Evolutionary conservation across 2,888 invertebrate species (phyloP), one percentile per base, ranked within the genome.

Genomic region (Andrena dorsata): DNA sequence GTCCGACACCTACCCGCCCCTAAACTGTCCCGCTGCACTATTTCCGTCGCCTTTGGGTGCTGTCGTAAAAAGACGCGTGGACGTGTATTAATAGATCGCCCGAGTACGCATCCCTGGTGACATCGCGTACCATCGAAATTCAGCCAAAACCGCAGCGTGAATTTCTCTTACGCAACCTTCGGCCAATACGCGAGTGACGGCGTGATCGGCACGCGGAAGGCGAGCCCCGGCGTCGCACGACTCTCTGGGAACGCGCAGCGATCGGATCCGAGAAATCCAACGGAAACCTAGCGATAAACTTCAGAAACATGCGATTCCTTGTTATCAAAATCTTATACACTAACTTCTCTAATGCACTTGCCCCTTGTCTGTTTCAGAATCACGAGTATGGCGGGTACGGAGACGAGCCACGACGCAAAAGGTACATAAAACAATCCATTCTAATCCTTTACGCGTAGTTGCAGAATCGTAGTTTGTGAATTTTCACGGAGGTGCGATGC

Each of bases 321-420:
- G 51, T 13, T 20, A 23, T 51, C 30, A 20, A 2, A 51, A 3
- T 51, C n/a, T 53, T 69, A 16, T 47, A 20, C 26, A 0, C 20
- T 23, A 51, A 20, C 7, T 56, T 53, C 60, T 23, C 23, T 81
- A 53, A 84, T 8, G 47, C 28, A 3, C 63, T 20, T 53, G 16
- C 79, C 71, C 65, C 53, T 41, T 76, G 85, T 81, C 70, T 88
- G 82, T 87, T 93, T 66, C 93, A 94, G 93, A 94, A 94, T 90
- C 93, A 94, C 90, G 94, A 94, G 83, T 94, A 94, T 89, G 91
- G 93, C 83, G 93, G 93, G 49, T 94, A 94, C 83, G 94, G 93
- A 20, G 94, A 94, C 53, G 94, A 94, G 70, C 94, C 94, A 20
- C 90, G 94, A 73, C 92, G 94, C 80, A 94, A 94, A 88, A 94